Conservation (phyloP, 1,140 invertebrate species). For the Pseudomyrmex pallidus region DNA sequence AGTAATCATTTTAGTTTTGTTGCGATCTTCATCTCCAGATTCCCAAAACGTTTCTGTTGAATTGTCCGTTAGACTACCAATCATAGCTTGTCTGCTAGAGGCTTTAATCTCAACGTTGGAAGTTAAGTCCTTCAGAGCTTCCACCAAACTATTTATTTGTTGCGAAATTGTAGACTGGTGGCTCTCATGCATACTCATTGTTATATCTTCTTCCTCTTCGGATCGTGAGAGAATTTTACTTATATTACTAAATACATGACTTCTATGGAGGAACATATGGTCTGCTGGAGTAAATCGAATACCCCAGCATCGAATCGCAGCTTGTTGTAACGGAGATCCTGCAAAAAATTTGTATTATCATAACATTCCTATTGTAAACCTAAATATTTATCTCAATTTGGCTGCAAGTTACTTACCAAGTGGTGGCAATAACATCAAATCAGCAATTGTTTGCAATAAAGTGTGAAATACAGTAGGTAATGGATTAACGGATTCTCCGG, state of each 20-base stretch:
- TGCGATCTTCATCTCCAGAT: slow-evolving; percentile 97
- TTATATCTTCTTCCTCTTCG: slow-evolving; percentile 90
- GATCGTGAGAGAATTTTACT: slow-evolving; percentile 97
- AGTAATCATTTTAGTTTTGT: slow-evolving; percentile 93
- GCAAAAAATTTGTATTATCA: slow-evolving; percentile 36
- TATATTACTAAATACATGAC: slow-evolving; percentile 97
- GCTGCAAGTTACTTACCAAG: slow-evolving; percentile 83
- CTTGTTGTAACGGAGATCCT: slow-evolving; percentile 94
- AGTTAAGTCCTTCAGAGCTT: slow-evolving; percentile 91
- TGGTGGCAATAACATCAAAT: slow-evolving; percentile 95
- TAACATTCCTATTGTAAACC: background rate
- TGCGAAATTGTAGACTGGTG: slow-evolving; percentile 85
- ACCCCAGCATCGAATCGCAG: slow-evolving; percentile 97
- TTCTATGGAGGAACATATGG: slow-evolving; percentile 96
- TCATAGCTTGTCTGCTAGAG: slow-evolving; percentile 97
- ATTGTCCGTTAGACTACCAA: slow-evolving; percentile 95
- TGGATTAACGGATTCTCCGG: slow-evolving; percentile 91
- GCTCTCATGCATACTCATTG: slow-evolving; percentile 87
- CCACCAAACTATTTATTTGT: slow-evolving; percentile 87
- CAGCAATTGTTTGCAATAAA: slow-evolving; percentile 95
- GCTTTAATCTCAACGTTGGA: slow-evolving; percentile 92
- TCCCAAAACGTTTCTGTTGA: slow-evolving; percentile 99
- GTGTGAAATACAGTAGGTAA: slow-evolving; percentile 94
- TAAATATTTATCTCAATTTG: background rate
- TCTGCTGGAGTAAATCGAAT: slow-evolving; percentile 95